These are phyloP conservation scores for Colinus virginianus DNA, from an alignment of 2,113 vertebrate species.

Conservation along the genomic window DNA sequence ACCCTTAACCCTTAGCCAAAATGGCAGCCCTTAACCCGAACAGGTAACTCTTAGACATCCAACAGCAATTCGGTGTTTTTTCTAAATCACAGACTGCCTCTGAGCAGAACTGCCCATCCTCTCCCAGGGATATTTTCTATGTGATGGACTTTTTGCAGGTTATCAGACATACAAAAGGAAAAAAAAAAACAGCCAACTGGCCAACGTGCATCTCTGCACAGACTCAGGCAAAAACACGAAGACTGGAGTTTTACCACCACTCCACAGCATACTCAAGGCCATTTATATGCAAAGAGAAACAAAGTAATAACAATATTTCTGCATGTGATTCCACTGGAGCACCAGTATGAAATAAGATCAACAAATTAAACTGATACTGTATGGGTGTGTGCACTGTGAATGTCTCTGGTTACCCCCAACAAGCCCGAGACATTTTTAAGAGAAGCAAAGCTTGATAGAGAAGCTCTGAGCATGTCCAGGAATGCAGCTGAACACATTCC, in stretches of 20 bases:
- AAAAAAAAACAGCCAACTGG: not conserved
- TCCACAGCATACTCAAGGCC: rapidly evolving
- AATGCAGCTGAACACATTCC: not conserved
- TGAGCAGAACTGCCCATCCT: not conserved
- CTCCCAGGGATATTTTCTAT: not conserved
- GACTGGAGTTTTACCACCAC: not conserved
- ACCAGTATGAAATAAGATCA: not conserved
- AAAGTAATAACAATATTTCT: not conserved
- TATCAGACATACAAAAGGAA: not conserved
- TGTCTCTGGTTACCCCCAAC: not conserved
- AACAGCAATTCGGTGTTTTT: not conserved
- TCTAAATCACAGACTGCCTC: not conserved
- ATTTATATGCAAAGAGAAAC: not conserved
- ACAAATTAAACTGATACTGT: too few relatives aligned
- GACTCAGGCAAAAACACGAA: rapidly evolving
- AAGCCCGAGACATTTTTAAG: not conserved
- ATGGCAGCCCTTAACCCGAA: too few relatives aligned
- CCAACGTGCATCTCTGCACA: not conserved
- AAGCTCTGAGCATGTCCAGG: not conserved
- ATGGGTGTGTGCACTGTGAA: too few relatives aligned
- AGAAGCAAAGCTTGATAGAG: not conserved
- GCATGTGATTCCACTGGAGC: not conserved
- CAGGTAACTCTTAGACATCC: not conserved
- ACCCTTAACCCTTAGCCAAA: too few relatives aligned
- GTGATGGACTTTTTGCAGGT: not conserved